Evolutionary conservation across 2,888 invertebrate genomes (phyloP).

Genomic region (Coleophora deauratella): DNA sequence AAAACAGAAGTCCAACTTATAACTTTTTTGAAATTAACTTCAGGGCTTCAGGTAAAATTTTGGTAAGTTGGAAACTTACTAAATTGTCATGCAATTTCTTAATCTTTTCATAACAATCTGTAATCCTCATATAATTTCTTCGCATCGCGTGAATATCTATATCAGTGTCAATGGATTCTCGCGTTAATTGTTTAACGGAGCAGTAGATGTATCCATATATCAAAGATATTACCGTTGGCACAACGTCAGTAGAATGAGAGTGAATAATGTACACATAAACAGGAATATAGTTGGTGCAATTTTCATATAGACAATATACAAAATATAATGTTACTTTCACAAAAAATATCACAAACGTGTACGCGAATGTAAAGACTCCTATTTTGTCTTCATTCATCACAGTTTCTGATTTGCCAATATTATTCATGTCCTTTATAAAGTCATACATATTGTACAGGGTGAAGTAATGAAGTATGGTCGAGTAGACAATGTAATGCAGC

Average conservation of each 20-base stretch:
- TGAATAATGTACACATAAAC: neutral
- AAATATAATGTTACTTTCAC: neutral
- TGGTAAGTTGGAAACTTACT: neutral
- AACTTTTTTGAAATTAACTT: neutral
- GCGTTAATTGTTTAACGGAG: neutral
- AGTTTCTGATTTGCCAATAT: too few species aligned
- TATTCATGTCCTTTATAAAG: too few species aligned
- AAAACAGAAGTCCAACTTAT: neutral
- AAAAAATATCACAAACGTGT: neutral
- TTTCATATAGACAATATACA: neutral
- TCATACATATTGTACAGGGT: neutral
- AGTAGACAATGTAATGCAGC: neutral
- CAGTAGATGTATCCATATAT: neutral
- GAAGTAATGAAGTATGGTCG: neutral
- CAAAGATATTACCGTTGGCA: neutral
- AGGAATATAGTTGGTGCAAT: neutral
- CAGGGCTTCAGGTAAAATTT: too few species aligned
- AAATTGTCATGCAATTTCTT: neutral
- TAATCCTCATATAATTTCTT: neutral
- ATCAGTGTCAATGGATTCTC: neutral
- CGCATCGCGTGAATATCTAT: neutral
- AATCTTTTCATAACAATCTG: constrained; percentile 4
- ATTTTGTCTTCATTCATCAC: too few species aligned
- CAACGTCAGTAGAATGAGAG: neutral
- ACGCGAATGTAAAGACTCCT: too few species aligned